phyloP scores from a whole-genome alignment of 2,113 vertebrate genomes.

The Zosterops lateralis region DNA sequence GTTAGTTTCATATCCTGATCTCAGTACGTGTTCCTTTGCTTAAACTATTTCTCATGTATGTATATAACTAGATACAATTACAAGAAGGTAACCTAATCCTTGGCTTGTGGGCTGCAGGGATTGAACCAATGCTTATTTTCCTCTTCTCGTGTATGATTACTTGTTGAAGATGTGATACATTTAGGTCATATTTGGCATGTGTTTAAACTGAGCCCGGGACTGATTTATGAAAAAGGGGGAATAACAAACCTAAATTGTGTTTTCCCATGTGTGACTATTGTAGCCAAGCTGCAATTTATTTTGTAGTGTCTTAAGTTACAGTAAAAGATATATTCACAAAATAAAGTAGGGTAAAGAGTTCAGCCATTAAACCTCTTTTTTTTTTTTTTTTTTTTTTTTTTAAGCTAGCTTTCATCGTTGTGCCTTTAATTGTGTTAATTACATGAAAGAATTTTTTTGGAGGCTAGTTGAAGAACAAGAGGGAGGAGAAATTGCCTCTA shows the following conservation, averaged over 20 bases:
- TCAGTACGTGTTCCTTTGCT: neutral
- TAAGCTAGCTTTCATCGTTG: neutral
- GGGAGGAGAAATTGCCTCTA: neutral
- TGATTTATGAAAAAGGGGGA: neutral
- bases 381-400: neutral
- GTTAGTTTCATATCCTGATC: neutral
- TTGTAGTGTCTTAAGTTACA: slow-evolving; percentile 4
- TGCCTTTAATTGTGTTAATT: slow-evolving; percentile 45
- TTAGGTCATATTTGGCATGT: slow-evolving; percentile 30
- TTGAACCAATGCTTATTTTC: neutral
- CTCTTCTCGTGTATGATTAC: neutral
- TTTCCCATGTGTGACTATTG: neutral
- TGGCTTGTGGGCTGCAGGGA: neutral
- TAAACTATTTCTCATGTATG: neutral
- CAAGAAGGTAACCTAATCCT: neutral
- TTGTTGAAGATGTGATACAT: slow-evolving; percentile 23
- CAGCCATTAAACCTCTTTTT: neutral
- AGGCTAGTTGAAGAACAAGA: slow-evolving; percentile 3
- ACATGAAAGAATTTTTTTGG: neutral
- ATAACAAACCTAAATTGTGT: neutral
- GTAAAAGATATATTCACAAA: neutral
- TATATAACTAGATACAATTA: neutral
- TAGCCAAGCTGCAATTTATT: slow-evolving; percentile 36
- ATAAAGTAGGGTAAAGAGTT: slow-evolving; percentile 17
- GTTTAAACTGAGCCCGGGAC: neutral